Conservation (phyloP, 1,140 invertebrate species). For the Drosophila littoralis region DNA sequence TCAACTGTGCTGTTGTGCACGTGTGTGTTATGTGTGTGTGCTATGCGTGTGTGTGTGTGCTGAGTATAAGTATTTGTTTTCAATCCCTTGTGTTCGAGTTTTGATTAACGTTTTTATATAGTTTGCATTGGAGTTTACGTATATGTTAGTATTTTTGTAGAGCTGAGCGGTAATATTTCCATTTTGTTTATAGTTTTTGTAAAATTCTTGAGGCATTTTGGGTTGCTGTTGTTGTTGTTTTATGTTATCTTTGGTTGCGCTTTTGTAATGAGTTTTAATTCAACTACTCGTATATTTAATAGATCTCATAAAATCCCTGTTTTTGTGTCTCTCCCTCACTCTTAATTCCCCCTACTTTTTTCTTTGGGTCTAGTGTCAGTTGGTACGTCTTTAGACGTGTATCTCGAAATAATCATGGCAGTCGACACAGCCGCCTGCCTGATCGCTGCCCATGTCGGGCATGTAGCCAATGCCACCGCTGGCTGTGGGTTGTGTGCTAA, state of each 20-base stretch:
- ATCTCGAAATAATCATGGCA: constrained; percentile 84
- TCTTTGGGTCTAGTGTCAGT: constrained; percentile 4
- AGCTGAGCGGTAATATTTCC: constrained; percentile 49
- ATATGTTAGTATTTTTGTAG: constrained; percentile 53
- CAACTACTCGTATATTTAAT: constrained; percentile 32
- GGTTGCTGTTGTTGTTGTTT: constrained; percentile 55
- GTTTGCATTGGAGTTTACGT: constrained; percentile 63
- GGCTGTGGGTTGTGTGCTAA: constrained; percentile 67
- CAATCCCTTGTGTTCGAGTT: constrained; percentile 74
- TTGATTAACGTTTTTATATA: constrained; percentile 46
- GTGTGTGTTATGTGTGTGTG: constrained; percentile 7
- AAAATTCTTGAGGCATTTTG: constrained; percentile 72
- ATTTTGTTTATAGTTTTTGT: constrained; percentile 38
- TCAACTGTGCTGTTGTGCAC: constrained; percentile 31
- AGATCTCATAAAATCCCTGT: constrained; percentile 57
- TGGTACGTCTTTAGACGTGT: constrained; percentile 65
- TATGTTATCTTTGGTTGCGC: constrained; percentile 61
- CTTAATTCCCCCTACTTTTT: not conserved
- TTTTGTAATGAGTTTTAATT: constrained; percentile 39
- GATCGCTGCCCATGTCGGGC: constrained; percentile 53
- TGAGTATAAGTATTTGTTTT: constrained; percentile 56
- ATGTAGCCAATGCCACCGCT: constrained; percentile 68
- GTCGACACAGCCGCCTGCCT: constrained; percentile 76
- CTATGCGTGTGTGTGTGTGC: constrained; percentile 32
- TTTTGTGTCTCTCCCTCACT: constrained; percentile 38